Evolutionary conservation across 2,797 vertebrate genomes (phyloP), one percentile per base, ranked within the genome.

Genomic region (Heterohyrax brucei): DNA sequence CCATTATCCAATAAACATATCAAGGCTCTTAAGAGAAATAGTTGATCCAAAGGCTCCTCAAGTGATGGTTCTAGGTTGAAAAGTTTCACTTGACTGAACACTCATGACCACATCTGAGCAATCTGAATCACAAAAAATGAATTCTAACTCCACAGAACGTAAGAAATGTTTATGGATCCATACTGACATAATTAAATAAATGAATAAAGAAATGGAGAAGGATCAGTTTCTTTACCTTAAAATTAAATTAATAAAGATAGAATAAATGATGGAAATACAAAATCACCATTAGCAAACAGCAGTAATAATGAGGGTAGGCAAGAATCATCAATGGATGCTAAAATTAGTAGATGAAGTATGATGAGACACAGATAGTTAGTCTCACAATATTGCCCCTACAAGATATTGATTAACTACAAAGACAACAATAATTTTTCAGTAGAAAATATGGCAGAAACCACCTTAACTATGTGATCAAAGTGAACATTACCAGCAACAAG

Each of bases 181-280:
- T 13, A n/a, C 1, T 77, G 53, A 87, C 22, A 83, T 22, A 86
- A 96, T 82, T n/a, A 61, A 94, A 86, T 77, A 33, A n/a, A 7
- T 50, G 33, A 80, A 48, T 77, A 91, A 91, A 62, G 21, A 93
- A 79, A 59, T 48, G 21, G 50, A 93, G 13, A 80, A 78, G 3
- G 3, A 8, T 75, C 46, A 64, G 73, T 53, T 80, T 76, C 50
- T 14, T 91, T 87, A 89, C 0, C 79, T 39, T 88, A 53, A 94
- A 87, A 87, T 91, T 76, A 61, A 91, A 87, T 81, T 44, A 89
- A 94, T 77, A 94, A 96, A 82, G 19, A 88, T 0, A 80, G 18
- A 97, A 89, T 28, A 13, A 81, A n/a, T 91, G 62, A 77, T 78
- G 39, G 10, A 81, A 96, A 81, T 8, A 82, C 86, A 92, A 94